Base-by-base conservation (phyloP, 2,797 vertebrate genomes). In the Sebastes minor region DNA sequence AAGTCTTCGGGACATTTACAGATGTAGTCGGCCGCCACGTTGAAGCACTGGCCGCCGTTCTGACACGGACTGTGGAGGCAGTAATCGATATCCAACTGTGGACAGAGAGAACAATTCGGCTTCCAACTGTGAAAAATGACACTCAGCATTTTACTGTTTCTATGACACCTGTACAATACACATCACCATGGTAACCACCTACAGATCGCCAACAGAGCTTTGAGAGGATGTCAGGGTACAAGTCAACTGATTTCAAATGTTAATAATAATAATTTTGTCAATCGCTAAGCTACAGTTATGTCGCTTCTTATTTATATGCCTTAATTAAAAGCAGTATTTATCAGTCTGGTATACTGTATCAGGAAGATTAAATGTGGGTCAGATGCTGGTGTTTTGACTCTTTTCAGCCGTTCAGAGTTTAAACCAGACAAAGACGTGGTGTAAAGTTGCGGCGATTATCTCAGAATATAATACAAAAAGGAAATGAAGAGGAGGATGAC, bases 1-100 rank as follows among this genome's bases (percentile, higher is more conserved):
- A 97, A 98, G 86, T 98, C 98, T 75, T 98, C 97, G 0, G 97
- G 95, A 85, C 98, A 99, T 86, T 96, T 95, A 74, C 98, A 99
- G 93, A 97, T 95, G 83, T 98, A 98, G 88, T 98, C 97, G 0
- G 92, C 93, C 74, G 91, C 97, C 23, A 97, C 92, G 86, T 98
- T 98, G 89, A 97, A 98, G 86, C 98, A 99, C 84, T 94, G 94
- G 27, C 97, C 97, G 1, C 97, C 94, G 0, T 97, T 98, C 85
- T 97, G 96, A 93, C 98, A 98, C 0, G 97, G 97, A 64, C 94
- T 91, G 60, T 95, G 95, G 69, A 97, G 94, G 0, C 98, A 99
- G 67, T 97, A 97, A 90, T 99, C 97, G 12, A 97, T 91, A 76
- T 98, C 97, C 95, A 96, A 89, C 97, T 98, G 93, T 27, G 86